Base-by-base conservation (phyloP, 2,888 invertebrate species). In the Labia minor region DNA sequence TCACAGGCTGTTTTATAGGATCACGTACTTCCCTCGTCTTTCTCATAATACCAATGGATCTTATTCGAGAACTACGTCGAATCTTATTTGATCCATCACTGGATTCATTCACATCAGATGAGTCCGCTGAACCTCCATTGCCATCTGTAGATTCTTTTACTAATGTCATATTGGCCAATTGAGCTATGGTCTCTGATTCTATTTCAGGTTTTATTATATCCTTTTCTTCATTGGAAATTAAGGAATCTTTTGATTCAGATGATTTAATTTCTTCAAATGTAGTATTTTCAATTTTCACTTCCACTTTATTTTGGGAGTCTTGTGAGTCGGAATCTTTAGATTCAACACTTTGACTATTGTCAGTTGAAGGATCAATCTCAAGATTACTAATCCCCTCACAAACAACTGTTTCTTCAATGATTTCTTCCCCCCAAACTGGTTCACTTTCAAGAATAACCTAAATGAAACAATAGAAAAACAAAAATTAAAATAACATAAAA, bases 21-120 rank as follows among this genome's bases (percentile, higher is more conserved):
- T 70, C 68, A 21, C 62, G 33, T 21, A 61, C 66, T 18, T 63
- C 67, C 8, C 68, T 65, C 1, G 65, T 21, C 20, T 85, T 83
- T 74, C 86, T 87, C 75, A 85, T 75, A 69, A 83, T 82, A 69
- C 86, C 87, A 68, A 89, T 90, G 61, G 87, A 86, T 74, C 89
- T 88, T 79, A 68, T 78, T 78, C 16, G 80, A 76, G 66, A 79
- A 74, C 70, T 74, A 71, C 71, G 69, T 74, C 69, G 72, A 14
- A 21, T 19, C n/a, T 21, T 63, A 1, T 11, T 11, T 19, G 63
- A 63, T n/a, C 20, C 63, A 10, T 63, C 63, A 19, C 19, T 21
- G 3, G 20, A 19, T 63, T 63, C 63, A 19, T 63, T 21, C 14
- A 63, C 14, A 16, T 20, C 63, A 19, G 21, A 20, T 6, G 16